phyloP scores from a whole-genome alignment of 2,888 invertebrate species.

The Choreutis nemorana region DNA sequence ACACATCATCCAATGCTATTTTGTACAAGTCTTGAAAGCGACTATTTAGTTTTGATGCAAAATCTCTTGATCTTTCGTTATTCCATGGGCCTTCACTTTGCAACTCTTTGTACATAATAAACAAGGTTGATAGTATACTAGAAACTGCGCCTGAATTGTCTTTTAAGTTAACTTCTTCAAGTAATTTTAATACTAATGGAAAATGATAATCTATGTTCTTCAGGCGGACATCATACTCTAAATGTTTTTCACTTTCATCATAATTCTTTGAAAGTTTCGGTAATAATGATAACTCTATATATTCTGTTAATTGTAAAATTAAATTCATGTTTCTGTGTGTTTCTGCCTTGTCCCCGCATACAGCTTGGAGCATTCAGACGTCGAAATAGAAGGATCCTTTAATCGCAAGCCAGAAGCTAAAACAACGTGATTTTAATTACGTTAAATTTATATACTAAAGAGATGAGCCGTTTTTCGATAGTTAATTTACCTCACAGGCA shows the following conservation, averaged over 20 bases:
- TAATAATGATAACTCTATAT: conserved; percentile 25
- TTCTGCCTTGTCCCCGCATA: no score
- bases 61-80: conserved; percentile 19
- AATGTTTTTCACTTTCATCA: conserved; percentile 28
- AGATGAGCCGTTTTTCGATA: no score
- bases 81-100: conserved; percentile 30
- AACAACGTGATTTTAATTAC: no score
- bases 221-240: conserved; percentile 30
- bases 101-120: conserved; percentile 36
- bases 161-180: conserved; percentile 24
- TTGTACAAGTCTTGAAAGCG: conserved; percentile 25
- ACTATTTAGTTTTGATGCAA: conserved; percentile 22
- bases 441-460: no score
- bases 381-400: no score
- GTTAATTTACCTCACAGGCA: no score
- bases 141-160: conserved; percentile 15
- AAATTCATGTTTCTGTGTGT: conserved; percentile 1
- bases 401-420: no score
- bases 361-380: no score
- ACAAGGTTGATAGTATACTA: conserved; percentile 23
- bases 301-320: conserved; percentile 13
- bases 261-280: conserved; percentile 31
- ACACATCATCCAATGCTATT: conserved; percentile 22
- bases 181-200: conserved; percentile 18
- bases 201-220: conserved; percentile 23